phyloP scores from a whole-genome alignment of 2,797 vertebrate species.

The Urosaurus nigricauda region DNA sequence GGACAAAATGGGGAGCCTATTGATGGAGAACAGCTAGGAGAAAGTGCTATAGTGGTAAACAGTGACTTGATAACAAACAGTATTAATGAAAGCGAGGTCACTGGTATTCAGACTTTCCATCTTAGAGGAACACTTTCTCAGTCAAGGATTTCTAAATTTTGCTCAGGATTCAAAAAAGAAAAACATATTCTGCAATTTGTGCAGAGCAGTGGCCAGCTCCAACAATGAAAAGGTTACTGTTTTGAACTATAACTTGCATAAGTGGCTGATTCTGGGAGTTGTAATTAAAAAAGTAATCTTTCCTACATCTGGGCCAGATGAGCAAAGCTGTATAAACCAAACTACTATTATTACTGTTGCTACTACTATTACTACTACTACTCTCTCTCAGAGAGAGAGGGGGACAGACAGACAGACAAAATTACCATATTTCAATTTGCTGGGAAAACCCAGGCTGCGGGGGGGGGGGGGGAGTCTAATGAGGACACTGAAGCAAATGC shows the following conservation, averaged over 20 bases:
- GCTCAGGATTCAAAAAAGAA: background rate
- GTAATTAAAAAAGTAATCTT: no score
- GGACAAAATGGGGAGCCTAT: background rate
- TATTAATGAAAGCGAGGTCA: background rate
- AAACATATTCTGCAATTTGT: background rate
- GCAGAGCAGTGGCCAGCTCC: no score
- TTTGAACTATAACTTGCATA: no score
- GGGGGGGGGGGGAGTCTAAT: background rate
- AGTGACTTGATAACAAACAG: slow-evolving; percentile 48
- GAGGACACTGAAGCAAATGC: background rate
- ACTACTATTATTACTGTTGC: no score
- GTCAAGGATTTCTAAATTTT: background rate
- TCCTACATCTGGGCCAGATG: no score
- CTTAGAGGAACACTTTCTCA: background rate
- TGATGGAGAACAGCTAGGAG: background rate
- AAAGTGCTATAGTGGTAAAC: slow-evolving; percentile 10
- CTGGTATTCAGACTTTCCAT: background rate
- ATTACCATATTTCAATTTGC: background rate
- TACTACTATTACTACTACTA: no score
- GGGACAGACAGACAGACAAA: no score
- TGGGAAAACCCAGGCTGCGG: background rate
- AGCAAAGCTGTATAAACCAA: no score
- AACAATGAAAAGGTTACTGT: no score
- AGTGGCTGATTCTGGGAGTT: no score
- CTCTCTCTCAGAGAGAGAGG: no score